A percentile compares a stretch with the other conserved stretches of the same genome.
These are phyloP conservation scores for Caenorhabditis remanei DNA, from an alignment of 1,140 invertebrate genomes.

Conservation along the genomic window DNA sequence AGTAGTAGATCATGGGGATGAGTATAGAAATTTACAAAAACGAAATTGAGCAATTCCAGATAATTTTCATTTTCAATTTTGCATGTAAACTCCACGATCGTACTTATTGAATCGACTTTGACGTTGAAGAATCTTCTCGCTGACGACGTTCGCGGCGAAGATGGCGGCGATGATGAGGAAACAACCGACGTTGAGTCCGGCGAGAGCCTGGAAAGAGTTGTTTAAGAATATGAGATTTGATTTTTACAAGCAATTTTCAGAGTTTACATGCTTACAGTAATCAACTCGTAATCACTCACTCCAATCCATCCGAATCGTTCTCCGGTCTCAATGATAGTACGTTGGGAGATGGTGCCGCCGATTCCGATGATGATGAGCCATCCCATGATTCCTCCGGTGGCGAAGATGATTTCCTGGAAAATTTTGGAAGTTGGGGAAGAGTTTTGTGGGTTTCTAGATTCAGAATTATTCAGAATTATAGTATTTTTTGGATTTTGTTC, in stretches of 20 bases:
- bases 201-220: slow-evolving; percentile 59
- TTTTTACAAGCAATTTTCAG: too few species aligned
- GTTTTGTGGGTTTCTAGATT: too few species aligned
- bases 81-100: slow-evolving; percentile 48
- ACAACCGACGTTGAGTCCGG: slow-evolving; percentile 67
- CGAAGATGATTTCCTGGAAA: slow-evolving; percentile 66
- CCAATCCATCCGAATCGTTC: slow-evolving; percentile 69
- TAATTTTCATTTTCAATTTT: not conserved
- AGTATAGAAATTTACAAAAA: slow-evolving; percentile 22
- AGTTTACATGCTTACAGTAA: slow-evolving; percentile 1
- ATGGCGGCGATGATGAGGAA: slow-evolving; percentile 66
- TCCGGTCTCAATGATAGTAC: slow-evolving; percentile 68
- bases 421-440: too few species aligned
- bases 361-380: slow-evolving; percentile 69
- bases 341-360: slow-evolving; percentile 66
- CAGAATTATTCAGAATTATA: too few species aligned
- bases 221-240: too few species aligned
- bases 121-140: slow-evolving; percentile 65
- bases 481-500: too few species aligned
- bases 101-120: slow-evolving; percentile 32
- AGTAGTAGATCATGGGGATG: not conserved
- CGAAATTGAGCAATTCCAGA: not conserved
- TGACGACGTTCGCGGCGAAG: slow-evolving; percentile 65
- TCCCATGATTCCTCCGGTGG: slow-evolving; percentile 67
- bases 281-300: slow-evolving; percentile 40